Evolutionary conservation across 2,113 vertebrate species (phyloP).

Genomic region (Amblyopsis rosae): DNA sequence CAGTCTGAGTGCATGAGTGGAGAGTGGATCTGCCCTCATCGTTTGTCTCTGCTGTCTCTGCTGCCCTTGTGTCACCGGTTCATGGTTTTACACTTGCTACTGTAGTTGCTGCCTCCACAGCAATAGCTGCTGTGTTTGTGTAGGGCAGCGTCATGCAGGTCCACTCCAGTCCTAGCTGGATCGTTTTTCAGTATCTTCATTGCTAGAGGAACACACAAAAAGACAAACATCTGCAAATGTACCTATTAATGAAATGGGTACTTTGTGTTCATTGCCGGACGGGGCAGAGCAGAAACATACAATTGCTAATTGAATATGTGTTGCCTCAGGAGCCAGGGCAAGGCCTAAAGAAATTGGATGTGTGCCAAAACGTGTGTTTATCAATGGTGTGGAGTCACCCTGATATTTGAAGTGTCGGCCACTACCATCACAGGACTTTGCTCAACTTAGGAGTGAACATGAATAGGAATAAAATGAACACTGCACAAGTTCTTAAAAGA

Average conservation of each 20-base stretch:
- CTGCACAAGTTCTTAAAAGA: no score
- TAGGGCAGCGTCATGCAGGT: conserved; percentile 87
- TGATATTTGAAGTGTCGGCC: no score
- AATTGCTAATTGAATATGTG: no score
- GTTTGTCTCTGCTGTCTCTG: conserved; percentile 57
- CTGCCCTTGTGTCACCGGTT: conserved; percentile 53
- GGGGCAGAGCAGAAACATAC: no score
- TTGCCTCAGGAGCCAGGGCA: no score
- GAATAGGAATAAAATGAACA: no score
- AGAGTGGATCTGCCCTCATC: conserved; percentile 57
- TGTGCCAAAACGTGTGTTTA: no score
- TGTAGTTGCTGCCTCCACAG: conserved; percentile 83
- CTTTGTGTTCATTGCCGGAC: no score
- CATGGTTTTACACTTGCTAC: conserved; percentile 77
- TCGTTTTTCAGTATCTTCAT: conserved; percentile 97
- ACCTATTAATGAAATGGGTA: neutral
- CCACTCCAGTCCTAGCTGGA: conserved; percentile 85
- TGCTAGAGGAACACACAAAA: conserved; percentile 67
- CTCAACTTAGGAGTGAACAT: no score
- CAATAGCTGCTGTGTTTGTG: conserved; percentile 84
- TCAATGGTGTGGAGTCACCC: no score
- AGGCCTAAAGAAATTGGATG: no score
- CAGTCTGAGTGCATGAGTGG: conserved; percentile 80
- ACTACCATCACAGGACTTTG: no score
- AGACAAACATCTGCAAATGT: neutral